Evolutionary conservation across 2,113 vertebrate genomes (phyloP), one percentile per base, ranked within the genome.

Genomic region (Cyprinodon variegatus): DNA sequence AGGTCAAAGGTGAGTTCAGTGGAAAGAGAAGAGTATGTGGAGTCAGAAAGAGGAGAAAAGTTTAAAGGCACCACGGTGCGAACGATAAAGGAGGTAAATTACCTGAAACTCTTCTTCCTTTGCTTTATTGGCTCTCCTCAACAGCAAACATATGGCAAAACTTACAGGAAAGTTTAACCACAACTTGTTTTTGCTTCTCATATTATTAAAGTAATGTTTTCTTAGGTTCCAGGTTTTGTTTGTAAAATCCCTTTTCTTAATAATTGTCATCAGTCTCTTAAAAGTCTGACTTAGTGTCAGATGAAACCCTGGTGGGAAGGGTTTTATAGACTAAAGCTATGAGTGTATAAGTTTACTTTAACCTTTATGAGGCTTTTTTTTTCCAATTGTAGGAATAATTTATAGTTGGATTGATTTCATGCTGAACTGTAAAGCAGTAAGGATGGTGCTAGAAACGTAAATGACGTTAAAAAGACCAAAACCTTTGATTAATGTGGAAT

Each of bases 1-100:
- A n/a, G 70, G 65, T 83, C 77, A 78, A 50, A 81, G 65, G 65
- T 77, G 64, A 64, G 46, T 59, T 9, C 20, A 46, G 61, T 67
- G 75, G 79, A 82, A 36, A 38, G 14, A 63, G 46, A 61, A 50
- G 15, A 48, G 29, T 29, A 29, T 29, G 29, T 29, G 29, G 29
- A 29, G 29, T 40, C 37, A 71, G 48, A 41, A 12, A 3, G 38
- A 76, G 70, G 59, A 65, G 64, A 68, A 60, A 20, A 4, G 37
- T 66, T 82, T 62, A 45, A 43, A 63, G 20, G 36, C 3, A 2
- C 29, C 10, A 40, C 4, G 15, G n/a, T 76, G 69, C 66, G 14
- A 15, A 53, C 65, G 17, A 22, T 4, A 14, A 22, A 22, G 61
- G 65, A 78, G 77, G 43, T 57, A 20, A 10, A 53, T 65, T 13